phyloP scores from a whole-genome alignment of 2,888 invertebrate genomes.

The Nemotelus nigrinus region DNA sequence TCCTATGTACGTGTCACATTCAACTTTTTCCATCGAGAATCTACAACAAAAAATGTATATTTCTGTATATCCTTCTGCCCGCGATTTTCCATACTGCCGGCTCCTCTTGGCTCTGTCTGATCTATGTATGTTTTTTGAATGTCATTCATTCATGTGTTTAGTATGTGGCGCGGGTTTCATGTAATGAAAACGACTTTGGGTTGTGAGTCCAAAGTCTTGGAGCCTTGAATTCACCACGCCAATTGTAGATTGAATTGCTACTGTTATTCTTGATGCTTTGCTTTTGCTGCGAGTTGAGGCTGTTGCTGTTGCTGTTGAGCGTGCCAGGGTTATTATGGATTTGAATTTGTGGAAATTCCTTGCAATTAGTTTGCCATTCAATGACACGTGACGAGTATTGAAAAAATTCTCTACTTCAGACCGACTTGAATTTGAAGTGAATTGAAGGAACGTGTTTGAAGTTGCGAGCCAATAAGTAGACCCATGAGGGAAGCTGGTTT shows the following conservation, averaged over 20 bases:
- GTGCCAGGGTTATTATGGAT: constrained; percentile 36
- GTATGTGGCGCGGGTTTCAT: not conserved
- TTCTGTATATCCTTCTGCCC: not conserved
- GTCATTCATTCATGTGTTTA: constrained; percentile 11
- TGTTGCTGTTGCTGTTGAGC: constrained; percentile 31
- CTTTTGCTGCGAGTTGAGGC: constrained; percentile 14
- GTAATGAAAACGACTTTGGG: no score
- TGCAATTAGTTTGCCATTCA: constrained; percentile 42
- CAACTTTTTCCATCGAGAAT: not conserved
- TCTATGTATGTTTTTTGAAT: constrained; percentile 21
- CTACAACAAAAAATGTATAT: not conserved
- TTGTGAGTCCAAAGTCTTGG: not conserved
- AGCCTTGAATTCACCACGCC: not conserved
- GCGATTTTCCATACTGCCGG: no score
- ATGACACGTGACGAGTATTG: constrained; percentile 30
- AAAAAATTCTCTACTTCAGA: not conserved
- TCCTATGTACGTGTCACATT: constrained; percentile 28
- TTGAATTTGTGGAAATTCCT: constrained; percentile 4
- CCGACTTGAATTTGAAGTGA: not conserved
- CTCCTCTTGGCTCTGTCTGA: not conserved
- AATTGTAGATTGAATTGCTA: not conserved
- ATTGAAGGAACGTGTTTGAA: not conserved
- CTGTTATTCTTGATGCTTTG: not conserved
- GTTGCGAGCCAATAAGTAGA: no score
- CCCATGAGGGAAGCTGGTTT: no score